A percentile compares a stretch with the other conserved stretches of the same genome.
phyloP scores from a whole-genome alignment of 2,888 invertebrate genomes.

The Clistopyga incitator region DNA sequence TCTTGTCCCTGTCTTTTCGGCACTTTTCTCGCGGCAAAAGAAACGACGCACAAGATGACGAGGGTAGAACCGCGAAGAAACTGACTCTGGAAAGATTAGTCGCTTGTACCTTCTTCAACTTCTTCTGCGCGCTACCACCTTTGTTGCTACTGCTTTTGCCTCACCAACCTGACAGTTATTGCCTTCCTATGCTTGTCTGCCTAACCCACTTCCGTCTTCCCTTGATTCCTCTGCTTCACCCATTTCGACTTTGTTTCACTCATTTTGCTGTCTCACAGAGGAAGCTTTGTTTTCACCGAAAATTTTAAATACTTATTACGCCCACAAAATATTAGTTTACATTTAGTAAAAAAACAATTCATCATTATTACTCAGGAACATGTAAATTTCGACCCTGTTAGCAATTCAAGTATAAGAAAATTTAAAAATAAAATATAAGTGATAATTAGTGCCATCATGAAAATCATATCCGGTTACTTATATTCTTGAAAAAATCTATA shows the following conservation, averaged over 20 bases:
- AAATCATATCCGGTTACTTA: too few relatives aligned
- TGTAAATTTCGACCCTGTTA: too few relatives aligned
- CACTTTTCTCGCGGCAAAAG: conserved; percentile 32
- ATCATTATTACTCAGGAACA: too few relatives aligned
- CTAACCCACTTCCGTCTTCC: conserved; percentile 20
- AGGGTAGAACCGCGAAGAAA: conserved; percentile 60
- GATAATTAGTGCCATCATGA: too few relatives aligned
- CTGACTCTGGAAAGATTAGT: conserved; percentile 61
- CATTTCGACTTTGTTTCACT: conserved; percentile 17
- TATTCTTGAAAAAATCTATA: too few relatives aligned
- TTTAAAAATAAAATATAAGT: too few relatives aligned
- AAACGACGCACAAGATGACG: conserved; percentile 48
- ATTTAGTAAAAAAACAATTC: too few relatives aligned
- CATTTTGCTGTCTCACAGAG: not conserved
- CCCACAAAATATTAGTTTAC: too few relatives aligned
- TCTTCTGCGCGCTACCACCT: conserved; percentile 21
- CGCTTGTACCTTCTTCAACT: conserved; percentile 58
- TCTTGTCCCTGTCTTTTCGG: conserved; percentile 22
- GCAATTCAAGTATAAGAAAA: too few relatives aligned
- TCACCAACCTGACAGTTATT: conserved; percentile 64
- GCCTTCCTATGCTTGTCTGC: conserved; percentile 36
- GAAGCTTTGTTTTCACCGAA: too few relatives aligned
- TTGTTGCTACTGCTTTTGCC: conserved; percentile 52
- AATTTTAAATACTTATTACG: too few relatives aligned
- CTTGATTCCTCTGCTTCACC: conserved; percentile 11